Percentiles rank a stretch among this genome's conserved stretches.
Conservation (phyloP, 2,888 invertebrate genomes). For the Hirtodrosophila cameraria region DNA sequence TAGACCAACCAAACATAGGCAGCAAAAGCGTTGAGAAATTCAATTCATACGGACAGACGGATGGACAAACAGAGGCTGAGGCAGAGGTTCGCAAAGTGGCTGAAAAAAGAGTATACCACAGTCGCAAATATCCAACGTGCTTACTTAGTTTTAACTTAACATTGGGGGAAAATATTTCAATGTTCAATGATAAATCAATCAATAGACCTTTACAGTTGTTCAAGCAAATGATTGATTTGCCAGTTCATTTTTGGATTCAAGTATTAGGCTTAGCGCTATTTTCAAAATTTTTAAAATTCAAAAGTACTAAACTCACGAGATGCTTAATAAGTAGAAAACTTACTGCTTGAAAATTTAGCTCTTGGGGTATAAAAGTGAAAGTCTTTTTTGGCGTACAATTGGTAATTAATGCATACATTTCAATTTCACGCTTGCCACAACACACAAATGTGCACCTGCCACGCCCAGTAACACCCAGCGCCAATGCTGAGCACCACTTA, state of each 20-base stretch:
- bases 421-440: constrained; percentile 70
- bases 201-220: too few relatives aligned
- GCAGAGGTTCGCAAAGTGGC: too few relatives aligned
- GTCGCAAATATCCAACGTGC: too few relatives aligned
- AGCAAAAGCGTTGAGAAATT: too few relatives aligned
- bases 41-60: too few relatives aligned
- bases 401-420: constrained; percentile 70
- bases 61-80: too few relatives aligned
- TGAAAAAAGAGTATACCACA: too few relatives aligned
- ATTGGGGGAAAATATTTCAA: not conserved
- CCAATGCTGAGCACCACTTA: constrained; percentile 18
- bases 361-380: constrained; percentile 19
- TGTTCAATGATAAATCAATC: not conserved
- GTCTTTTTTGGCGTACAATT: constrained; percentile 23
- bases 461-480: not conserved
- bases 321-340: not conserved
- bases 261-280: not conserved
- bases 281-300: not conserved
- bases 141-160: not conserved
- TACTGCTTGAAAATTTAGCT: not conserved
- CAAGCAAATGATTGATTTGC: not conserved
- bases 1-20: too few relatives aligned
- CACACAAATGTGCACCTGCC: not conserved
- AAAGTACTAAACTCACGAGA: too few relatives aligned
- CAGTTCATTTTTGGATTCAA: too few relatives aligned